Base-by-base conservation (phyloP, 1,140 invertebrate species). In the Nasonia vitripennis region DNA sequence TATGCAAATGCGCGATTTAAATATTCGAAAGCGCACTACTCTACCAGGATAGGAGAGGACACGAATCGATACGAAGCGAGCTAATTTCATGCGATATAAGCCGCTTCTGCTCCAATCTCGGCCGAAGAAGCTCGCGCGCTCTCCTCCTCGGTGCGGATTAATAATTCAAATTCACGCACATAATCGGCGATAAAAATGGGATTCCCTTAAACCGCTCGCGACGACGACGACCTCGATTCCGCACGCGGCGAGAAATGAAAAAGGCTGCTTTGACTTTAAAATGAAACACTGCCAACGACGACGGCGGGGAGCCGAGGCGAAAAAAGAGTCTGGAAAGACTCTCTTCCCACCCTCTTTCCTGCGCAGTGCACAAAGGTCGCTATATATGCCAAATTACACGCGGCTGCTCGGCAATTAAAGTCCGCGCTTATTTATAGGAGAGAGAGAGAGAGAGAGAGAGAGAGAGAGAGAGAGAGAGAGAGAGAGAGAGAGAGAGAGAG, bases 261-360 rank as follows among this genome's bases (percentile, higher is more conserved):
- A 71, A 71, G 62, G 4, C 67, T 81, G 37, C 79, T 81, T 81
- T 85, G 55, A 81, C 79, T 85, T 78, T 85, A 75, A 83, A 27
- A 83, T 83, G 73, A 83, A 77, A 83, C 78, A 83, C 78, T 67
- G 74, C 45, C 7, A 73, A 17, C 41, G 31, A 67, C 20, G 51
- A 20, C 55, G 55, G n/a, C 55, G 20, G 73, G 11, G 55, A 37
- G 31, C 17, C 34, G 41, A 6, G 37, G 41, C 31, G 31, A 51
- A 17, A 31, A 34, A 45, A 41, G 41, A 41, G 9, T n/a, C 37
- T 51, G n/a, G 55, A 78, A 51, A 78, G 41, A 23, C 77, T 12
- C n/a, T 78, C 2, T 55, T 78, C n/a, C n/a, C 45, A 2, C 41
- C 37, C 55, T 1, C 17, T 62, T 14, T 17, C 20, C 20, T 23